Percentiles rank a stretch among this genome's conserved stretches.
phyloP scores from a whole-genome alignment of 1,140 invertebrate genomes.

The Caenorhabditis brenneri region DNA sequence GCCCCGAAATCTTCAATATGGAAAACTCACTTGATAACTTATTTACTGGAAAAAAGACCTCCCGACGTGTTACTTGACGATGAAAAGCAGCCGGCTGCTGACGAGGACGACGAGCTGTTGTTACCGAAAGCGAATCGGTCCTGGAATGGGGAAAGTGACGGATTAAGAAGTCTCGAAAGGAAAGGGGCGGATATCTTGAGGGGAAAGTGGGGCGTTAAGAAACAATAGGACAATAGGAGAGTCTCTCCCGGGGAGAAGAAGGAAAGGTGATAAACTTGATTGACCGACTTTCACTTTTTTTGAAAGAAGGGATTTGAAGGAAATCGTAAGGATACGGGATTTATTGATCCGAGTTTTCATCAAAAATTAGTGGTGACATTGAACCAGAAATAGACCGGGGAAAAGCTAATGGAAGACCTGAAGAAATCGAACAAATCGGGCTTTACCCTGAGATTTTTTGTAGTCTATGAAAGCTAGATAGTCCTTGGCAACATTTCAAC shows the following conservation, averaged over 20 bases:
- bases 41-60: conserved; percentile 37
- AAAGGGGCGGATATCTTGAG: not conserved
- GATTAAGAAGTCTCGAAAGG: not conserved
- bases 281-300: conserved; percentile 21
- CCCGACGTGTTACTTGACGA: not conserved
- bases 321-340: too few species aligned
- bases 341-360: too few species aligned
- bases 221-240: conserved; percentile 19
- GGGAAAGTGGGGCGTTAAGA: not conserved
- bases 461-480: too few species aligned
- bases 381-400: too few species aligned
- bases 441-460: too few species aligned
- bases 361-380: too few species aligned
- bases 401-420: too few species aligned
- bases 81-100: conserved; percentile 6
- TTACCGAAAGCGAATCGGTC: conserved; percentile 37
- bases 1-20: too few species aligned
- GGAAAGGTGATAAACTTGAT: conserved; percentile 34
- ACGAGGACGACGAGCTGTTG: conserved; percentile 24
- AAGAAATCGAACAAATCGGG: too few species aligned
- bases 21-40: conserved; percentile 3
- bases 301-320: not conserved
- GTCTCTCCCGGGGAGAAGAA: not conserved
- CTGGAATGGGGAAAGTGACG: not conserved
- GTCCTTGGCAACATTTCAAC: too few species aligned